These are phyloP conservation scores for Camponotus fellah DNA, from an alignment of 2,888 invertebrate genomes.

Conservation along the genomic window DNA sequence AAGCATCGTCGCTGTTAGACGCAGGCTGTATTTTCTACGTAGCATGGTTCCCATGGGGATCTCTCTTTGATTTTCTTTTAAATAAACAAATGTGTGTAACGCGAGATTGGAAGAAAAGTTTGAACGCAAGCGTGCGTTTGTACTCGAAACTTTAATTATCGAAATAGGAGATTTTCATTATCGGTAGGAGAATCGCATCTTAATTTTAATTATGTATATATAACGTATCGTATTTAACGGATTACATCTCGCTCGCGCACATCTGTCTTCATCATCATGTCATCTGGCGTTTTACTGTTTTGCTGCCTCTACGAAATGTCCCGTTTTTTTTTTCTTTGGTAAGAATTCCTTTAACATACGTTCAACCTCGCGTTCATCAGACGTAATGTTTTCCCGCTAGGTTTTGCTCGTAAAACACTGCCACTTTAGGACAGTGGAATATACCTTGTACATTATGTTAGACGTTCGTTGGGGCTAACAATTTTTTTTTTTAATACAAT, in stretches of 20 bases:
- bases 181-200: neutral
- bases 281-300: neutral
- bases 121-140: neutral
- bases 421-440: neutral
- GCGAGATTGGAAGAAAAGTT: neutral
- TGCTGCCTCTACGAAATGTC: neutral
- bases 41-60: neutral
- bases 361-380: neutral
- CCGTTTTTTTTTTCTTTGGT: neutral
- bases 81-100: neutral
- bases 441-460: neutral
- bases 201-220: neutral
- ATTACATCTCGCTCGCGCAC: neutral
- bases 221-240: slow-evolving; percentile 7
- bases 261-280: neutral
- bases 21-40: slow-evolving; percentile 14
- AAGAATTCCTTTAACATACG: neutral
- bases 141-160: neutral
- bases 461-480: neutral
- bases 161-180: neutral
- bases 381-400: neutral
- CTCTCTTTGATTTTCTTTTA: slow-evolving; percentile 2
- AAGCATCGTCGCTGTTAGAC: slow-evolving; percentile 18
- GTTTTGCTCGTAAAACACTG: slow-evolving; percentile 14
- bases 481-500: slow-evolving; percentile 2